phyloP scores from a whole-genome alignment of 1,140 invertebrate genomes.

The Rhopalosiphum maidis region DNA sequence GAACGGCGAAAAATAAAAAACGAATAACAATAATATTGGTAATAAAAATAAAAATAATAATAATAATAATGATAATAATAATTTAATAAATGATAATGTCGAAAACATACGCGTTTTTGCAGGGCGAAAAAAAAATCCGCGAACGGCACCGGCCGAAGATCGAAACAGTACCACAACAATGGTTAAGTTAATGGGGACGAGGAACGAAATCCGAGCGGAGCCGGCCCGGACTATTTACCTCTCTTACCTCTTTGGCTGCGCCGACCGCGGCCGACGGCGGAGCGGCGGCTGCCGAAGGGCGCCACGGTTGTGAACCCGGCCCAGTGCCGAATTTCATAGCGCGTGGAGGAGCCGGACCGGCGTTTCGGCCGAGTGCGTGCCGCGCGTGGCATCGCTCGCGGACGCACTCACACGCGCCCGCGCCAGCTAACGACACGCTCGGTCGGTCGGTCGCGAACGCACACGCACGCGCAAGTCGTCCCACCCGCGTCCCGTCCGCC shows the following conservation, averaged over 20 bases:
- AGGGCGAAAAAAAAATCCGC: constrained; percentile 27
- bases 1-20: not conserved
- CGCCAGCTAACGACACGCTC: not conserved
- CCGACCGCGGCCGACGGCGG: constrained; percentile 31
- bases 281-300: constrained; percentile 30
- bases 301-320: constrained; percentile 47
- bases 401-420: not conserved
- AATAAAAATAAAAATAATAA: not conserved
- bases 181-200: constrained; percentile 57
- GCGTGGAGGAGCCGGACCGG: constrained; percentile 42
- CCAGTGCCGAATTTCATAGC: constrained; percentile 46
- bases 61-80: not conserved
- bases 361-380: constrained; percentile 27
- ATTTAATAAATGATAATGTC: not conserved
- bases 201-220: constrained; percentile 52
- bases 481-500: not conserved
- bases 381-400: constrained; percentile 48
- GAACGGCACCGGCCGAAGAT: constrained; percentile 45
- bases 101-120: constrained; percentile 3
- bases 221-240: constrained; percentile 46
- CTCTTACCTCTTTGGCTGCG: constrained; percentile 22
- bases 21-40: not conserved
- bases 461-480: not conserved
- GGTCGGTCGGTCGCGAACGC: not conserved
- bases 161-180: constrained; percentile 57